Percentiles rank a stretch among this genome's conserved stretches.
Conservation (phyloP, 2,888 invertebrate species). For the Rugalucina vietnamica region DNA sequence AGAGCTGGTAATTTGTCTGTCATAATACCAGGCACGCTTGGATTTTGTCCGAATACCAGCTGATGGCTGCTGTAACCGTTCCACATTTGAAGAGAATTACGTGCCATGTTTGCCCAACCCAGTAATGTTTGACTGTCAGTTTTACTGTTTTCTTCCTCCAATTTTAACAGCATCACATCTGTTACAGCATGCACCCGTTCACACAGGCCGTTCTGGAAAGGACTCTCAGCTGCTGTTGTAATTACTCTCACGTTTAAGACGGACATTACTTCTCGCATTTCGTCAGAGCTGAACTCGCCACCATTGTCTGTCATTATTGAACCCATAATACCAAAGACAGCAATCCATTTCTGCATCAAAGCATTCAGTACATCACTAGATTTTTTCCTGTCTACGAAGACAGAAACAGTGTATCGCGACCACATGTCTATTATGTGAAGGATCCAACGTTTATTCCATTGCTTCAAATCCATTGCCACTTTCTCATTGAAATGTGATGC, state of each 20-base stretch:
- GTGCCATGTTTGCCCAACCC: conserved; percentile 41
- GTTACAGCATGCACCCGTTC: conserved; percentile 15
- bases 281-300: not conserved
- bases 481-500: conserved; percentile 27
- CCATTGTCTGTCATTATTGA: conserved; percentile 18
- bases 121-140: conserved; percentile 3
- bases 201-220: conserved; percentile 6
- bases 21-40: too few species aligned
- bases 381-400: conserved; percentile 36
- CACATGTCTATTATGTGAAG: conserved; percentile 58
- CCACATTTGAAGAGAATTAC: too few species aligned
- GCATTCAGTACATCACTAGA: conserved; percentile 33
- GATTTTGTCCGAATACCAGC: too few species aligned
- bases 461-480: conserved; percentile 58
- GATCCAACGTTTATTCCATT: conserved; percentile 46
- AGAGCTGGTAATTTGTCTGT: too few species aligned
- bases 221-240: not conserved
- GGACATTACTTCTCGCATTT: conserved; percentile 38
- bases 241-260: conserved; percentile 1
- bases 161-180: conserved; percentile 39
- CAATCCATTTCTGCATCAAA: conserved; percentile 36
- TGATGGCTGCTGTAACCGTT: too few species aligned
- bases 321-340: conserved; percentile 36
- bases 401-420: conserved; percentile 47
- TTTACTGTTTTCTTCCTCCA: conserved; percentile 25